Evolutionary conservation across 2,113 vertebrate species (phyloP).

Genomic region (Paramisgurnus dabryanus): DNA sequence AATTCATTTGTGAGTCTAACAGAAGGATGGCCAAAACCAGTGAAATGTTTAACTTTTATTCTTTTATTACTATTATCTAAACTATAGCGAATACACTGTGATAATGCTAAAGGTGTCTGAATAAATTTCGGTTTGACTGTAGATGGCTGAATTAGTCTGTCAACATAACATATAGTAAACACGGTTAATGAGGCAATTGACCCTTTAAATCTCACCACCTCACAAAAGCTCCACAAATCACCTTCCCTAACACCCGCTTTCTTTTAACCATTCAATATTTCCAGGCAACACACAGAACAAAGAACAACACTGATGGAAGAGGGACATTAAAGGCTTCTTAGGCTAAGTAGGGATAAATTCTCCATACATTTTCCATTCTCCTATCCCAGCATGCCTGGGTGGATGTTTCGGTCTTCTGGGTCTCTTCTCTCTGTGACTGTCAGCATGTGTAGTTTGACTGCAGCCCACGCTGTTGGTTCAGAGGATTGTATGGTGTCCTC

Average conservation of each 20-base stretch:
- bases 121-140: too few relatives aligned
- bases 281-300: background rate
- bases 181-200: background rate
- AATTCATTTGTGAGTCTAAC: too few relatives aligned
- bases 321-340: constrained; percentile 46
- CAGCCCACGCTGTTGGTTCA: constrained; percentile 43
- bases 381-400: constrained; percentile 36
- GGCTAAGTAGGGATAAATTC: constrained; percentile 50
- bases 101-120: too few relatives aligned
- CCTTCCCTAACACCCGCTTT: background rate
- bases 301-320: constrained; percentile 30
- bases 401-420: constrained; percentile 37
- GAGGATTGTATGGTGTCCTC: constrained; percentile 20
- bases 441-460: constrained; percentile 41
- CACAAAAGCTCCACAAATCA: background rate
- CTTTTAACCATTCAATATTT: background rate
- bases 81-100: too few relatives aligned
- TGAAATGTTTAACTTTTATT: too few relatives aligned
- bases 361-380: constrained; percentile 25
- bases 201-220: background rate
- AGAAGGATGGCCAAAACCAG: too few relatives aligned
- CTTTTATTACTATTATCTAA: too few relatives aligned
- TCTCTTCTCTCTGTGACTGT: constrained; percentile 35
- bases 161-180: background rate
- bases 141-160: background rate